A percentile compares a stretch with the other conserved stretches of the same genome.
phyloP scores from a whole-genome alignment of 2,797 vertebrate genomes.

The Myotis planiceps region DNA sequence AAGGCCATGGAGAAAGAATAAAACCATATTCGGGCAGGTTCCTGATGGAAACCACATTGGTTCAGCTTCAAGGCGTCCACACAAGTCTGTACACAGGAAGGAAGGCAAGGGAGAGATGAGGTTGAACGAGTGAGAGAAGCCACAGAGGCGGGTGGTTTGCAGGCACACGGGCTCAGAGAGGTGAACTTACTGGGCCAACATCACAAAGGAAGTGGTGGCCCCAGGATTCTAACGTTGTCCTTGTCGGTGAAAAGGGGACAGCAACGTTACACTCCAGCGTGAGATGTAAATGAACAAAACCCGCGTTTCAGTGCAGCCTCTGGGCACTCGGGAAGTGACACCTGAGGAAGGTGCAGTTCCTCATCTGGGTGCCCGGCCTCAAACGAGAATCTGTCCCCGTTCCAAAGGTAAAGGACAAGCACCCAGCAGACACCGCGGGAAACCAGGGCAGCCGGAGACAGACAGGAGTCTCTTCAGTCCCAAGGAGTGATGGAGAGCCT shows the following conservation, averaged over 20 bases:
- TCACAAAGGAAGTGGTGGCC: background rate
- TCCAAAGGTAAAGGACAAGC: background rate
- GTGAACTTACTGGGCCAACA: background rate
- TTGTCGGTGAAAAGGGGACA: background rate
- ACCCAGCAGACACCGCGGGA: background rate
- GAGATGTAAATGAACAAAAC: background rate
- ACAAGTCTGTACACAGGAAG: background rate
- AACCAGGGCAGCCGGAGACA: background rate
- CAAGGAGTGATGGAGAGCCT: too few species aligned
- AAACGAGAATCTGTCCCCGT: background rate
- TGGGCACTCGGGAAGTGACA: background rate
- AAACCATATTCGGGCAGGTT: background rate
- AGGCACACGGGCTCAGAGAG: background rate
- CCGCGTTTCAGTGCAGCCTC: background rate
- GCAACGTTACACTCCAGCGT: background rate
- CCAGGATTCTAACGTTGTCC: background rate
- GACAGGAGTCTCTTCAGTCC: background rate
- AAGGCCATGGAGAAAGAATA: background rate
- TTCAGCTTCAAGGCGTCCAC: background rate
- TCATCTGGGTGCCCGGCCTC: background rate
- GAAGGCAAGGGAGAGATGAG: background rate
- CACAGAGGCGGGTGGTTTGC: rapidly evolving
- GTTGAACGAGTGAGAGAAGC: background rate
- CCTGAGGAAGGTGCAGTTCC: background rate
- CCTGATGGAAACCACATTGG: background rate